Percentiles rank a stretch among this genome's conserved stretches.
These are phyloP conservation scores for Epinotia bilunana DNA, from an alignment of 2,888 invertebrate genomes.

Conservation along the genomic window DNA sequence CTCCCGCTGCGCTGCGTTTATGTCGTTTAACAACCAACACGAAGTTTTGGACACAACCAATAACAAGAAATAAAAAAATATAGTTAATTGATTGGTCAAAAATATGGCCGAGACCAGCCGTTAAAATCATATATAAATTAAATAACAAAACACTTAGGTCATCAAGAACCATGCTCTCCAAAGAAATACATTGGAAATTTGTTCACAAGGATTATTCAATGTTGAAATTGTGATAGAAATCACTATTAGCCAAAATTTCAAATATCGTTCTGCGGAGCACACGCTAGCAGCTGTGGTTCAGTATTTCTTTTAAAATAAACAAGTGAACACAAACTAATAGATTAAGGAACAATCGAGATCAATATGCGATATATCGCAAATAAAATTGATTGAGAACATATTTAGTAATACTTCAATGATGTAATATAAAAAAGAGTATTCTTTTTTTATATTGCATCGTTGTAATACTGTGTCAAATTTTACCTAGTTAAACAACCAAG, in stretches of 20 bases:
- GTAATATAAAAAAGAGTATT: no score
- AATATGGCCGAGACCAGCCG: not conserved
- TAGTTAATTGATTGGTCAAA: not conserved
- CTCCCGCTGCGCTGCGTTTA: constrained; percentile 26
- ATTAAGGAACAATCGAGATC: constrained; percentile 12
- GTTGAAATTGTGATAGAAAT: not conserved
- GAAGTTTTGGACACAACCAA: constrained; percentile 23
- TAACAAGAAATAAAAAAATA: constrained; percentile 2
- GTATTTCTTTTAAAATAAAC: not conserved
- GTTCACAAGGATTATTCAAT: not conserved
- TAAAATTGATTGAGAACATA: not conserved
- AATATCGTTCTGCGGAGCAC: not conserved
- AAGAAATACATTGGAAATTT: constrained; percentile 3
- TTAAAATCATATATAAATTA: not conserved
- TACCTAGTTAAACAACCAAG: not conserved
- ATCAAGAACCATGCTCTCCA: not conserved
- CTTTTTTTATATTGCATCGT: no score
- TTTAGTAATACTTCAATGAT: not conserved
- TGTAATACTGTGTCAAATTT: not conserved
- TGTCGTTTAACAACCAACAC: constrained; percentile 17
- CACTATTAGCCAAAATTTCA: not conserved
- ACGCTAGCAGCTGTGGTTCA: not conserved
- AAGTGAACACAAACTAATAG: not conserved
- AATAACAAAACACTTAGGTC: not conserved
- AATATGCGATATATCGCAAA: not conserved